phyloP scores from a whole-genome alignment of 2,113 vertebrate species.

The Cephalopterus ornatus region DNA sequence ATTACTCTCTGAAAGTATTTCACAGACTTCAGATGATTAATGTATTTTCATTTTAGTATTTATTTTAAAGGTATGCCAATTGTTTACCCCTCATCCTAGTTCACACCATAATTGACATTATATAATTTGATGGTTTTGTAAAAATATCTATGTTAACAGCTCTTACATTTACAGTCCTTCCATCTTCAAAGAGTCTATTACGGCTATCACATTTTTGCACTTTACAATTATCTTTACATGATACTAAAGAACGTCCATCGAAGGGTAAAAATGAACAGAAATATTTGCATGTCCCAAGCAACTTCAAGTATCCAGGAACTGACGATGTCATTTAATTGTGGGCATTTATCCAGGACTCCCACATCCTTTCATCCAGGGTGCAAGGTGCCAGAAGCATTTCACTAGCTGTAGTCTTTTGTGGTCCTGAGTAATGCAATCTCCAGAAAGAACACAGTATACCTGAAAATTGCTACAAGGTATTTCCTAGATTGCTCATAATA shows the following conservation, averaged over 20 bases:
- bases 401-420: neutral
- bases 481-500: neutral
- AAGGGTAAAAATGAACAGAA: neutral
- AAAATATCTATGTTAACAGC: neutral
- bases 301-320: neutral
- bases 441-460: neutral
- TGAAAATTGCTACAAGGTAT: neutral
- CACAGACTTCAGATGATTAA: neutral
- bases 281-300: neutral
- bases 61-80: neutral
- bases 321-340: neutral
- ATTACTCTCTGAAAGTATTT: neutral
- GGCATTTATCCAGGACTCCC: neutral
- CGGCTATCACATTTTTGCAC: neutral
- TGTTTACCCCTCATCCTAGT: neutral
- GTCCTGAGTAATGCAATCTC: neutral
- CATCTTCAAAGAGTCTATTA: neutral
- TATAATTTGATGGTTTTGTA: neutral
- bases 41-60: neutral
- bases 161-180: neutral
- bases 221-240: neutral
- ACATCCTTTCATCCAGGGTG: neutral
- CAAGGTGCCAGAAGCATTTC: neutral
- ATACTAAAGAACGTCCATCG: neutral
- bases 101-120: neutral